Evolutionary conservation across 92 coral and sea anemone species (phyloP).

Genomic region (Ricordea florida): DNA sequence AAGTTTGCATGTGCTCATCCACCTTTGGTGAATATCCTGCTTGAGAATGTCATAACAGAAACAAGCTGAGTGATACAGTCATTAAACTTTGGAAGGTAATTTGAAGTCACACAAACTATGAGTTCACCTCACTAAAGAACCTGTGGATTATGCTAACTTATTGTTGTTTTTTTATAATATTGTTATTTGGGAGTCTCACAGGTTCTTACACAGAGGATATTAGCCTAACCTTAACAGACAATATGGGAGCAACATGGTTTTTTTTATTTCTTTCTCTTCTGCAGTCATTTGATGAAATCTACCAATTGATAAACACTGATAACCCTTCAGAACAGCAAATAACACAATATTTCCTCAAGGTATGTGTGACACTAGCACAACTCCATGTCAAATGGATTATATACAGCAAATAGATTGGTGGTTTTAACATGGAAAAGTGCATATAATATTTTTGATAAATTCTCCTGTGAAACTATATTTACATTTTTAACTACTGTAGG

Average conservation of each 20-base stretch:
- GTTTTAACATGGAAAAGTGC: too few species aligned
- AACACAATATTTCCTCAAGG: conserved; percentile 28
- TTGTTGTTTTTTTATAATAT: too few species aligned
- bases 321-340: conserved; percentile 49
- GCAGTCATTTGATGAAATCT: conserved; percentile 56
- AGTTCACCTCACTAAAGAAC: conserved; percentile 1
- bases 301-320: conserved; percentile 1
- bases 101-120: conserved; percentile 2
- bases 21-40: too few species aligned
- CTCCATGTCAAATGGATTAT: not conserved
- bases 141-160: too few species aligned
- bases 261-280: not conserved
- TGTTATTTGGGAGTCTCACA: too few species aligned
- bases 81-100: conserved; percentile 64
- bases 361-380: not conserved
- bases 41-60: too few species aligned
- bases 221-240: too few species aligned
- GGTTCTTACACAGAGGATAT: too few species aligned
- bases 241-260: not conserved
- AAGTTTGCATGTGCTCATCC: conserved; percentile 55
- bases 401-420: too few species aligned
- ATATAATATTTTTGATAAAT: too few species aligned
- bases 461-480: too few species aligned
- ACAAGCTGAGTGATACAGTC: conserved; percentile 39
- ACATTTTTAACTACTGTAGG: too few species aligned